Evolutionary conservation across 2,888 invertebrate species (phyloP), one percentile per base, ranked within the genome.

Genomic region (Trachelus iudaicus): DNA sequence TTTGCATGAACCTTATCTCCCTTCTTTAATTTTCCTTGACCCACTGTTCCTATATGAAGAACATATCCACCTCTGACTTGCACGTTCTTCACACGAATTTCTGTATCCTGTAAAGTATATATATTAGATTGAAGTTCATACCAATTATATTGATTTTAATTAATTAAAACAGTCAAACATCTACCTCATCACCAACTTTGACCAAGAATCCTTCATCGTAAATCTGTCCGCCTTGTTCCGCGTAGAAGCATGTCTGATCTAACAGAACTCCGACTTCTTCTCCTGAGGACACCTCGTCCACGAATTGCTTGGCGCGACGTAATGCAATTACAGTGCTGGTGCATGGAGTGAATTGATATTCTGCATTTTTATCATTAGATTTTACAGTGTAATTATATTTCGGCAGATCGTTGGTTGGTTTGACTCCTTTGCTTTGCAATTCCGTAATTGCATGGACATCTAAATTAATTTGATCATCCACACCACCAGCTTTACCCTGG

Each of bases 201-300:
- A 95, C 95, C 91, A 98, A 94, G 85, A 96, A 98, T 34, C 99
- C 99, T 89, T 97, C 97, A 91, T 99, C 99, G 91, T 95, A 98
- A 87, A 98, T 98, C 93, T 99, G 99, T 23, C 99, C 99, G 81
- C 99, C 99, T 92, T 99, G 98, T 92, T 99, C 99, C 0, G 99
- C 99, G 92, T 99, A 99, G 92, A 99, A 99, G 91, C 94, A 96
- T 0, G 99, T 99, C 87, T 93, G 94, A 91, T 99, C 97, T 80
- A 99, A 93, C 82, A 99, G 93, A 77, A 99, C 92, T 31, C 98
- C 99, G 91, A 98, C 98, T 91, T 98, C 97, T 88, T 97, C 95
- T 0, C 98, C 98, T 37, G 96, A 95, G 56, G 91, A 92, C 12
- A 98, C 96, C 90, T 95, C 93, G 82, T 97, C 93, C 0, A 98